Evolutionary conservation across 2,113 vertebrate genomes (phyloP).

Genomic region (Pedionomus torquatus): DNA sequence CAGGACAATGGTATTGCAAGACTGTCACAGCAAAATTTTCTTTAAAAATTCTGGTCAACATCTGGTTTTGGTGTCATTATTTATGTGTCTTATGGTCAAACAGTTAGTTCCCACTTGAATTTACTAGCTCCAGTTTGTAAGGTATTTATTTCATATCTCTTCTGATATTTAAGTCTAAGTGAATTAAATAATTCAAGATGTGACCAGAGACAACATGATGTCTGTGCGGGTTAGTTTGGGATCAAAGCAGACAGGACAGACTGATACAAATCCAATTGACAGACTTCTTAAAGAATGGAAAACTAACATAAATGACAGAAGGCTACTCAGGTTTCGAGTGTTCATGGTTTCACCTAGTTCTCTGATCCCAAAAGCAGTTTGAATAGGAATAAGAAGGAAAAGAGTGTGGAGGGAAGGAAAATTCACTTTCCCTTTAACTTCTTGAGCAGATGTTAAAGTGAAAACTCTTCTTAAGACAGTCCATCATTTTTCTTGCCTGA

Average conservation of each 20-base stretch:
- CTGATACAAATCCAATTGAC: background rate
- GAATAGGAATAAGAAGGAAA: background rate
- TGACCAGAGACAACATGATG: background rate
- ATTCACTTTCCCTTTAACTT: background rate
- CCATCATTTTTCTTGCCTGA: background rate
- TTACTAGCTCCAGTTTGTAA: background rate
- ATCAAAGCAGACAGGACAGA: conserved; percentile 4
- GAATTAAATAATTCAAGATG: background rate
- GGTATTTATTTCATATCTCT: background rate
- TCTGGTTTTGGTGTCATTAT: background rate
- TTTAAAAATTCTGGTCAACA: background rate
- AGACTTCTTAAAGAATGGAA: background rate
- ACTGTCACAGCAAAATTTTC: background rate
- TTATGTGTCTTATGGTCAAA: background rate
- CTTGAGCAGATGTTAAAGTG: background rate
- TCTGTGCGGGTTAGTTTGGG: background rate
- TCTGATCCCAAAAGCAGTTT: background rate
- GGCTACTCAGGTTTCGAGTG: background rate
- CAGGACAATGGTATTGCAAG: background rate
- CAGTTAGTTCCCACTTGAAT: background rate
- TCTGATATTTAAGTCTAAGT: conserved; percentile 9
- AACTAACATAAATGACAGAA: background rate
- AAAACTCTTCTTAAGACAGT: background rate
- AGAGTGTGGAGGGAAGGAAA: background rate
- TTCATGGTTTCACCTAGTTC: background rate